These are phyloP conservation scores for Brienomyrus longianalis DNA, from an alignment of 2,113 vertebrate species.

Conservation along the genomic window DNA sequence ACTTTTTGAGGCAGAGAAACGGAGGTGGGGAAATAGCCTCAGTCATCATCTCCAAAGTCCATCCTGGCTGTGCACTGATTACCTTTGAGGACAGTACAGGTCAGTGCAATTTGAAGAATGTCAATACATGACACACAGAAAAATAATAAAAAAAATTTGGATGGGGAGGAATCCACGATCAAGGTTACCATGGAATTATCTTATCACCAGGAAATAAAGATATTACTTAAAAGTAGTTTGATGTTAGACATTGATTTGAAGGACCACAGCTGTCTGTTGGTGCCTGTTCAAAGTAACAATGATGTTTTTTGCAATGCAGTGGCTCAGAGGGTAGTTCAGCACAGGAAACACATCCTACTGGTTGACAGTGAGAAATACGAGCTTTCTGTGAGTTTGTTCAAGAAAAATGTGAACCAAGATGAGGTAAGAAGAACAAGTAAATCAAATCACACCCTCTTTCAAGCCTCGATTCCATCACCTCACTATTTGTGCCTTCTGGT, in stretches of 20 bases:
- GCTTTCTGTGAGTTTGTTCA: conserved; percentile 47
- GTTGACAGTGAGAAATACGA: conserved; percentile 54
- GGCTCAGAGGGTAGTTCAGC: conserved; percentile 56
- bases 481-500: not conserved
- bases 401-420: conserved; percentile 47
- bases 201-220: not conserved
- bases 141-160: not conserved
- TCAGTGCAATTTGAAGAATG: conserved; percentile 41
- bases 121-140: not conserved
- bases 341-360: conserved; percentile 51
- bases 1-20: conserved; percentile 67
- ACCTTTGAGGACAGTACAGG: conserved; percentile 70
- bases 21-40: conserved; percentile 71
- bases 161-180: not conserved
- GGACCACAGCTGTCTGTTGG: not conserved
- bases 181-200: not conserved
- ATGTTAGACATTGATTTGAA: not conserved
- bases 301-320: conserved; percentile 57
- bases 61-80: conserved; percentile 57
- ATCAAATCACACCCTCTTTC: not conserved
- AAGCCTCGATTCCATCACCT: not conserved
- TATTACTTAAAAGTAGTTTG: not conserved
- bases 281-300: conserved; percentile 18
- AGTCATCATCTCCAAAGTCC: conserved; percentile 42
- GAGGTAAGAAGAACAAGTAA: conserved; percentile 51